These are phyloP conservation scores for Troglohyphantes excavatus DNA, from an alignment of 2,888 invertebrate genomes.

Conservation along the genomic window DNA sequence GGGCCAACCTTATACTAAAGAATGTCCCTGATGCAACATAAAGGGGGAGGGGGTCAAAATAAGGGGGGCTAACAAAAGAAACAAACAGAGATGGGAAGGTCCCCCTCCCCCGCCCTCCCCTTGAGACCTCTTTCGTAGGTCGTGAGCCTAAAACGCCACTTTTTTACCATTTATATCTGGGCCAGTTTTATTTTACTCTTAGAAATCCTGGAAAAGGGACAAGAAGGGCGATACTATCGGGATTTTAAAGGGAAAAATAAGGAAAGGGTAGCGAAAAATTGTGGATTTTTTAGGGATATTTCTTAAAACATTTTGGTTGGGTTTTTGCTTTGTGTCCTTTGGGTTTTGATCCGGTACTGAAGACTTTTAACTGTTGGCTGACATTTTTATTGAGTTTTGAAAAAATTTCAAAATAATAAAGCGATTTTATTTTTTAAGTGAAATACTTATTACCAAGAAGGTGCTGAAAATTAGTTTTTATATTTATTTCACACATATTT, in stretches of 20 bases:
- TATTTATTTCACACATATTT: too few species aligned
- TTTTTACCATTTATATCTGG: constrained; percentile 19
- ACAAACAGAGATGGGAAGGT: not conserved
- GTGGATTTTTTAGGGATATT: not conserved
- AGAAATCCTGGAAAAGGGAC: not conserved
- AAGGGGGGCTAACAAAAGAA: constrained; percentile 1
- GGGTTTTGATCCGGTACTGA: not conserved
- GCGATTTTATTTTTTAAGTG: too few species aligned
- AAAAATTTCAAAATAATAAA: too few species aligned
- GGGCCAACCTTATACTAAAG: not conserved
- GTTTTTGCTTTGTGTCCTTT: not conserved
- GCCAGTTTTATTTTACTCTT: constrained; percentile 11
- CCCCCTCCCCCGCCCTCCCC: not conserved
- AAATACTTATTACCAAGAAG: too few species aligned
- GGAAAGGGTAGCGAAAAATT: not conserved
- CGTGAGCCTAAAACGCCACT: constrained; percentile 11
- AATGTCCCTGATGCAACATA: not conserved
- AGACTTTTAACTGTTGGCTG: too few species aligned
- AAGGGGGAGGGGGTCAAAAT: not conserved
- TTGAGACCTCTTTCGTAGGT: not conserved
- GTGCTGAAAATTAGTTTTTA: too few species aligned
- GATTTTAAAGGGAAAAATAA: constrained; percentile 11
- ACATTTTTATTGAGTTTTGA: too few species aligned
- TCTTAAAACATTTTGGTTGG: not conserved
- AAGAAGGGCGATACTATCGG: not conserved